These are phyloP conservation scores for Stegana nigrithorax DNA, from an alignment of 2,888 invertebrate species.

Conservation along the genomic window DNA sequence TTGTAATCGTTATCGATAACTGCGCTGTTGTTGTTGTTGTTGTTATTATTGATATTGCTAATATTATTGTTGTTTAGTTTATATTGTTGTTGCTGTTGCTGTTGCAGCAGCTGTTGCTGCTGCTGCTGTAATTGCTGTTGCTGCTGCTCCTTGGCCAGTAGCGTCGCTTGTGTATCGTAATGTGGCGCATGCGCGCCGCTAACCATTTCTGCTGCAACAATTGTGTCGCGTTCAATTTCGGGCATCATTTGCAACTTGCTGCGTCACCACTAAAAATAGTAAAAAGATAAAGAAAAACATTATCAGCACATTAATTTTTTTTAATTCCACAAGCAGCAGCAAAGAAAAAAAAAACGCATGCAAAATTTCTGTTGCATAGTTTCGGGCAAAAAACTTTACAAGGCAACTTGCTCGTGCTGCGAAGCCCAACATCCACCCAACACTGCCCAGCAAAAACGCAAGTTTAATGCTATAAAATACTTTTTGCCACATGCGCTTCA, in stretches of 20 bases:
- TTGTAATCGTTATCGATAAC: constrained; percentile 38
- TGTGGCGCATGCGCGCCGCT: constrained; percentile 62
- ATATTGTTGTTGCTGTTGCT: constrained; percentile 23
- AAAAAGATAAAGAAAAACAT: too few species aligned
- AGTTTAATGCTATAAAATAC: not conserved
- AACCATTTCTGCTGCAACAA: constrained; percentile 64
- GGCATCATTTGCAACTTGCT: constrained; percentile 66
- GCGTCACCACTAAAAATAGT: too few species aligned
- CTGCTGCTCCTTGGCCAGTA: constrained; percentile 47
- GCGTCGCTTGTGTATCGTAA: constrained; percentile 49
- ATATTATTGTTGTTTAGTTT: constrained; percentile 23
- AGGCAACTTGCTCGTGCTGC: not conserved
- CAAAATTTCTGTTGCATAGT: too few species aligned
- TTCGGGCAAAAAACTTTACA: too few species aligned
- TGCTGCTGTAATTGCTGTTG: constrained; percentile 31
- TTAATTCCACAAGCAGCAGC: too few species aligned
- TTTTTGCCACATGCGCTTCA: not conserved
- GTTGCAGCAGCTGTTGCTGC: constrained; percentile 41
- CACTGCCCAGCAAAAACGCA: not conserved
- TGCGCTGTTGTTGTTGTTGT: constrained; percentile 34
- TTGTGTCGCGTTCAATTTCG: constrained; percentile 66
- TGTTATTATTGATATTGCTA: constrained; percentile 32
- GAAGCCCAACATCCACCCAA: not conserved
- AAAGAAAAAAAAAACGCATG: too few species aligned
- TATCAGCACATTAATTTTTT: too few species aligned